phyloP scores from a whole-genome alignment of 2,888 invertebrate species.

The Coelopa pilipes region DNA sequence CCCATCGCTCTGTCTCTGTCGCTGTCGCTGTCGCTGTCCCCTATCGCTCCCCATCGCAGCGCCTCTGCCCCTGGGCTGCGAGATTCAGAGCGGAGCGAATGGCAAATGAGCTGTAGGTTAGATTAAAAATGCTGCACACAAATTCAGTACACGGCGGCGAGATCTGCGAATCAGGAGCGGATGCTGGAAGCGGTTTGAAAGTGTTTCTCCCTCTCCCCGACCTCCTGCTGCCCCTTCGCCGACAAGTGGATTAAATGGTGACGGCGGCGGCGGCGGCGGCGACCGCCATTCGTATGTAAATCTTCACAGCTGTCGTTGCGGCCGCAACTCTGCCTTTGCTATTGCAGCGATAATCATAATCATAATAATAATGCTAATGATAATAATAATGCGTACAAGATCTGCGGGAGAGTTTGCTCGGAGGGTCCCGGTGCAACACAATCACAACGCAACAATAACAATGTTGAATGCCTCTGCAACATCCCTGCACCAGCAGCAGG shows the following conservation, averaged over 20 bases:
- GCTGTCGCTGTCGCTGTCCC: constrained; percentile 14
- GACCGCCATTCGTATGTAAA: no score
- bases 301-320: background rate
- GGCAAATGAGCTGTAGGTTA: constrained; percentile 46
- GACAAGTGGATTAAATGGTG: constrained; percentile 15
- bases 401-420: constrained; percentile 47
- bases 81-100: constrained; percentile 48
- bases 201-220: background rate
- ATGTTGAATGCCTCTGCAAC: background rate
- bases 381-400: constrained; percentile 52
- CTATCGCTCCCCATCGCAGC: background rate
- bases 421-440: constrained; percentile 36
- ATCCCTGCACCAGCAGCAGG: background rate
- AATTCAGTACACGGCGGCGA: constrained; percentile 46
- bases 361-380: constrained; percentile 47
- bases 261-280: background rate
- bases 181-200: constrained; percentile 46
- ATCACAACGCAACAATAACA: background rate
- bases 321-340: background rate
- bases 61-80: background rate
- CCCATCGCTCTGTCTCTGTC: constrained; percentile 9
- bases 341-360: constrained; percentile 2
- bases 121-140: constrained; percentile 48
- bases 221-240: no score
- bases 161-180: constrained; percentile 61